These are phyloP conservation scores for Eugnorisma glareosa DNA, from an alignment of 2,888 invertebrate species.

Conservation along the genomic window DNA sequence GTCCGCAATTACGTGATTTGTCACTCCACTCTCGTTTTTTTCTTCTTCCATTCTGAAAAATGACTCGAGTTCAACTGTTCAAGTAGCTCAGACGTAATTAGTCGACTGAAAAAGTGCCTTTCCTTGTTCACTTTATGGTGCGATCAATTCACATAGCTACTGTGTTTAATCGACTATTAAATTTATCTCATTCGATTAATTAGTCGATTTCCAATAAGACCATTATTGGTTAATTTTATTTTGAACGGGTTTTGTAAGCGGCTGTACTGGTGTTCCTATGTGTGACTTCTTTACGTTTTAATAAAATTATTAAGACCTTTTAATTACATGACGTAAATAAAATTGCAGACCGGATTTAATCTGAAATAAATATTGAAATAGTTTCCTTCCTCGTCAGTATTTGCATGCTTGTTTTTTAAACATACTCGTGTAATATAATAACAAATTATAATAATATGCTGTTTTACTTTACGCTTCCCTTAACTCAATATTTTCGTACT, in stretches of 20 bases:
- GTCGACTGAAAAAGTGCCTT: constrained; percentile 86
- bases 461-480: neutral
- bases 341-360: constrained; percentile 10
- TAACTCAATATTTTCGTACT: neutral
- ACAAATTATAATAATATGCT: constrained; percentile 15
- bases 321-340: neutral
- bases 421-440: neutral
- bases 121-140: constrained; percentile 81
- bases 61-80: constrained; percentile 81
- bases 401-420: constrained; percentile 17
- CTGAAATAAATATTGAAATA: constrained; percentile 15
- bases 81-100: constrained; percentile 82
- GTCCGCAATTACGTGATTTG: constrained; percentile 90
- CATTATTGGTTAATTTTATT: constrained; percentile 45
- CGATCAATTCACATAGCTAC: constrained; percentile 79
- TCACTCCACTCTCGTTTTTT: constrained; percentile 84
- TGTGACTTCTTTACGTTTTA: constrained; percentile 8
- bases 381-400: constrained; percentile 32
- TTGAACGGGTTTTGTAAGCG: constrained; percentile 38
- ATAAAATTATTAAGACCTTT: constrained; percentile 13
- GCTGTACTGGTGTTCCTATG: constrained; percentile 34
- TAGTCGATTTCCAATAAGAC: constrained; percentile 58
- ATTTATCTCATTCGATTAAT: constrained; percentile 67
- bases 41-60: constrained; percentile 83
- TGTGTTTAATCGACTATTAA: constrained; percentile 74